Conservation (phyloP, 2,113 vertebrate genomes). For the Merops nubicus region DNA sequence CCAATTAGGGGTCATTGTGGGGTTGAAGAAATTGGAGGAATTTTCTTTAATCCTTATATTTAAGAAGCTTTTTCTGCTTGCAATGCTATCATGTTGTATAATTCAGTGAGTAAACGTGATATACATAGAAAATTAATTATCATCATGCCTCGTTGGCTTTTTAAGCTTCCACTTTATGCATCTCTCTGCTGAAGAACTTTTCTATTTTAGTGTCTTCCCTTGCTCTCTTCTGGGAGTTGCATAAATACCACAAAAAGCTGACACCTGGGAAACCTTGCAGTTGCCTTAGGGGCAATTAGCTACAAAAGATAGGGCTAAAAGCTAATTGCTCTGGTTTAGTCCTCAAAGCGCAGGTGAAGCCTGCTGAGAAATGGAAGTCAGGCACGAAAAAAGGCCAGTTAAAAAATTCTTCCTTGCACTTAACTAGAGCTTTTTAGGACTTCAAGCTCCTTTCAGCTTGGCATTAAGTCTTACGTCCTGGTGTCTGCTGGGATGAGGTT, state of each 20-base stretch:
- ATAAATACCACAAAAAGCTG: conserved; percentile 28
- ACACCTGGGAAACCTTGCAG: conserved; percentile 22
- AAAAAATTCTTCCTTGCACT: neutral
- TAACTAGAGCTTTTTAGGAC: neutral
- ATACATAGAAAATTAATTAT: conserved; percentile 37
- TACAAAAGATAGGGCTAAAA: conserved; percentile 43
- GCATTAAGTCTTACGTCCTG: neutral
- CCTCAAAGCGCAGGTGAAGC: conserved; percentile 3
- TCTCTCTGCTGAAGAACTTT: neutral
- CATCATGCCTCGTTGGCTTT: neutral
- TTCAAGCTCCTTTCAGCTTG: neutral
- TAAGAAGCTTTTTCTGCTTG: conserved; percentile 13
- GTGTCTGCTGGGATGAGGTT: neutral
- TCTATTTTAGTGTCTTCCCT: conserved; percentile 32
- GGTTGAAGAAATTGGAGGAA: neutral
- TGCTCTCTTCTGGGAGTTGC: conserved; percentile 16
- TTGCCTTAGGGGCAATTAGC: conserved; percentile 48
- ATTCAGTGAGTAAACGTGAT: conserved; percentile 12
- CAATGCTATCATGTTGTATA: neutral
- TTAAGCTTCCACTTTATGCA: conserved; percentile 4
- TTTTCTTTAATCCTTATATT: neutral
- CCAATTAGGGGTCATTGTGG: neutral
- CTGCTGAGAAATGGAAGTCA: conserved; percentile 2
- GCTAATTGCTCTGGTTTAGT: conserved; percentile 42
- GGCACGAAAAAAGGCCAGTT: neutral